These are phyloP conservation scores for Ernsta delagoae DNA, from an alignment of 2,888 invertebrate genomes.

Conservation along the genomic window DNA sequence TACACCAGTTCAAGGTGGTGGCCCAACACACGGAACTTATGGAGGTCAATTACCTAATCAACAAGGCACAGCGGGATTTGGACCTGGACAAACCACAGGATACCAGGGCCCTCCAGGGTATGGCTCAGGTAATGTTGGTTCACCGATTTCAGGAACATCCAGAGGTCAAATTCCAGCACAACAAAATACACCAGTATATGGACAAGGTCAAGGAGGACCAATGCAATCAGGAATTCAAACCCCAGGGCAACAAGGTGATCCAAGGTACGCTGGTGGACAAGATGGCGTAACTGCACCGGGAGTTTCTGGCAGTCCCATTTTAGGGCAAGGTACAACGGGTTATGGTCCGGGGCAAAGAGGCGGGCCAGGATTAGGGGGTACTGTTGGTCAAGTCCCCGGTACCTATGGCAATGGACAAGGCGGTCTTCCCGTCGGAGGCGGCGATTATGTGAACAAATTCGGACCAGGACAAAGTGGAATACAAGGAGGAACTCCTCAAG, in stretches of 20 bases:
- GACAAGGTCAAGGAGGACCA: slow-evolving; percentile 21
- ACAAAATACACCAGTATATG: slow-evolving; percentile 9
- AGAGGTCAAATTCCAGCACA: too few species aligned
- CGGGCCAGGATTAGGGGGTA: slow-evolving; percentile 11
- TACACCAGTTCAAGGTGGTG: too few species aligned
- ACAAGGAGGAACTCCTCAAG: neutral
- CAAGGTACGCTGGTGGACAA: neutral
- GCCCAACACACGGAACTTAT: too few species aligned
- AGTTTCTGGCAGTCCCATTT: neutral
- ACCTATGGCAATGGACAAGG: slow-evolving; percentile 42
- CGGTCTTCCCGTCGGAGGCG: neutral
- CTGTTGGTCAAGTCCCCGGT: slow-evolving; percentile 17
- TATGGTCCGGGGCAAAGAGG: slow-evolving; percentile 40
- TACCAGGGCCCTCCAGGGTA: too few species aligned
- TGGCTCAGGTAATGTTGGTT: too few species aligned
- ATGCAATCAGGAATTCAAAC: neutral
- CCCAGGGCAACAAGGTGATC: neutral
- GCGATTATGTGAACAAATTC: neutral
- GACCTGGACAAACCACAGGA: too few species aligned
- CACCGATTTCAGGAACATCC: too few species aligned
- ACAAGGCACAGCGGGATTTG: too few species aligned
- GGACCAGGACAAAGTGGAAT: slow-evolving; percentile 14
- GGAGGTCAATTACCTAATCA: too few species aligned
- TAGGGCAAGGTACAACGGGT: neutral
- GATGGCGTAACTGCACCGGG: neutral